Conservation (phyloP, 2,797 vertebrate species). For the Nothura maculosa region DNA sequence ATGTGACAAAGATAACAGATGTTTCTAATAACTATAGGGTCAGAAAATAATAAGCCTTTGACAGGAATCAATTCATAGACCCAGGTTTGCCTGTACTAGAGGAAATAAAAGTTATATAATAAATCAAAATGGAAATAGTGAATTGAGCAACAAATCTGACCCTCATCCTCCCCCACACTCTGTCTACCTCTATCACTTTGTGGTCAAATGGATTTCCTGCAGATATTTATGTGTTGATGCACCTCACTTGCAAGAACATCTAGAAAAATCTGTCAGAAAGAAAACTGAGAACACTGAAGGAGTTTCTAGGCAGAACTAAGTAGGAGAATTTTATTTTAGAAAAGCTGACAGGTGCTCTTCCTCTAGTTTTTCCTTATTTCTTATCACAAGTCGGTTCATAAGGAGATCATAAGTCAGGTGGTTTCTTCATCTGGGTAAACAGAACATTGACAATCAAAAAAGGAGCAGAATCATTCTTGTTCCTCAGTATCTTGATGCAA, state of each 20-base stretch:
- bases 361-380: not conserved
- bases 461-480: not conserved
- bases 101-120: not conserved
- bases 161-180: not conserved
- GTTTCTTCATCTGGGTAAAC: not conserved
- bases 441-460: not conserved
- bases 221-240: not conserved
- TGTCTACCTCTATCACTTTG: not conserved
- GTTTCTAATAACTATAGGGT: conserved; percentile 6
- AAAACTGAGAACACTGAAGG: not conserved
- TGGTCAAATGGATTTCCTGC: not conserved
- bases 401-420: not conserved
- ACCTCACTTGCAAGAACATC: not conserved
- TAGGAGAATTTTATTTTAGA: not conserved
- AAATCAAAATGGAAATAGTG: conserved; percentile 39
- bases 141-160: not conserved
- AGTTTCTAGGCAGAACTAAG: not conserved
- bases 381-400: no score
- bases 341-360: not conserved
- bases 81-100: not conserved
- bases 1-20: not conserved
- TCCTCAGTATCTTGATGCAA: not conserved
- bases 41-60: conserved; percentile 31
- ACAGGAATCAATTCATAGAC: not conserved
- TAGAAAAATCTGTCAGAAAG: not conserved